These are phyloP conservation scores for Anolis apletophallus DNA, from an alignment of 2,797 vertebrate species.

Conservation along the genomic window DNA sequence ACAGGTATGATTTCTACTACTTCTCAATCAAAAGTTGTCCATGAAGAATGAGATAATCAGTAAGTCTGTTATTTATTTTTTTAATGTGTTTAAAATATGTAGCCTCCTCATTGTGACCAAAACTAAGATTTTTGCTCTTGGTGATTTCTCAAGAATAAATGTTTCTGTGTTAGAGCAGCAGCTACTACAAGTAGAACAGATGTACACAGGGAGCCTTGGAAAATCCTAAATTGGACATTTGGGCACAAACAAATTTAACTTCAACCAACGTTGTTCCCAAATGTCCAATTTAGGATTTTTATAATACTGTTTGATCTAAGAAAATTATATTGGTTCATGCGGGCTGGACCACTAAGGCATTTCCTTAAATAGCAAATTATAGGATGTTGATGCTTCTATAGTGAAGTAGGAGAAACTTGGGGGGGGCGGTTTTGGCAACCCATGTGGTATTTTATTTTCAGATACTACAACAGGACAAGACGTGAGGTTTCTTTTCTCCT, in stretches of 20 bases:
- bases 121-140: background rate
- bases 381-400: conserved; percentile 4
- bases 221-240: background rate
- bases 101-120: background rate
- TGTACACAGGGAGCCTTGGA: background rate
- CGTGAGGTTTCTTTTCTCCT: background rate
- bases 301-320: background rate
- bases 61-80: background rate
- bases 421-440: background rate
- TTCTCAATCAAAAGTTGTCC: background rate
- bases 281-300: conserved; percentile 10
- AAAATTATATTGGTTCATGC: conserved; percentile 12
- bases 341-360: conserved; percentile 17
- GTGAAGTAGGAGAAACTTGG: background rate
- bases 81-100: background rate
- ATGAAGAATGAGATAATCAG: background rate
- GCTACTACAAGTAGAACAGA: background rate
- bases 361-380: background rate
- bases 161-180: background rate
- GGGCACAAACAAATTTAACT: background rate
- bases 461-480: background rate
- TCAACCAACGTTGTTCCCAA: background rate
- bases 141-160: background rate
- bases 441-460: conserved; percentile 9
- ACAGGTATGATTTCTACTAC: background rate